phyloP scores from a whole-genome alignment of 2,113 vertebrate species.

The Poeciliopsis occidentalis region DNA sequence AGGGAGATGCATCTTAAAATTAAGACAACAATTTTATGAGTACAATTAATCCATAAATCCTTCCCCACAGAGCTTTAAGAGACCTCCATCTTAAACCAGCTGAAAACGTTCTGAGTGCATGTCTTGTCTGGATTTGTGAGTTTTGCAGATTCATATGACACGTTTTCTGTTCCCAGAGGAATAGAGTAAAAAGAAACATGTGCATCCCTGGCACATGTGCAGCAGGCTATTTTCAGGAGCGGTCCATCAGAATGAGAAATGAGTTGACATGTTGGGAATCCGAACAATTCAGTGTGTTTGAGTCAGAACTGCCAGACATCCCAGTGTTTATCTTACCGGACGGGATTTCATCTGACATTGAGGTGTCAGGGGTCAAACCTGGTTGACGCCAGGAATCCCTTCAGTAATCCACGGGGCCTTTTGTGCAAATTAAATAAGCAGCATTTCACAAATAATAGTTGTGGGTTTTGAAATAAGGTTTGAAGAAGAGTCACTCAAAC shows the following conservation, averaged over 20 bases:
- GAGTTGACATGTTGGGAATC: not conserved
- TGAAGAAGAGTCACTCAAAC: not conserved
- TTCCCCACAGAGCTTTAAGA: no score
- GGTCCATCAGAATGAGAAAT: not conserved
- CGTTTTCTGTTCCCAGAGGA: not conserved
- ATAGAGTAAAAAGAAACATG: not conserved
- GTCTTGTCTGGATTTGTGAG: not conserved
- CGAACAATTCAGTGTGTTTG: not conserved
- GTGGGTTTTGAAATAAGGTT: not conserved
- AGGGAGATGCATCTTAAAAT: no score
- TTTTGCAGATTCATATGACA: not conserved
- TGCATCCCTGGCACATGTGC: no score
- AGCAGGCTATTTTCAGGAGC: not conserved
- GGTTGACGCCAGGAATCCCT: not conserved
- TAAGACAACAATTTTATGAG: no score
- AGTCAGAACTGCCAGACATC: not conserved
- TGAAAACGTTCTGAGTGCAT: not conserved
- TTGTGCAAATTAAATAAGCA: not conserved
- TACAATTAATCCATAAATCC: no score
- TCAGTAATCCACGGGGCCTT: not conserved
- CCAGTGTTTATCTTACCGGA: not conserved
- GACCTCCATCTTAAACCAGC: not conserved
- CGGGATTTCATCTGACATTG: not conserved
- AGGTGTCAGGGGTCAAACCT: not conserved
- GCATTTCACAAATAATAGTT: not conserved